These are phyloP conservation scores for Phodopus roborovskii DNA, from an alignment of 2,113 vertebrate genomes.

Conservation along the genomic window DNA sequence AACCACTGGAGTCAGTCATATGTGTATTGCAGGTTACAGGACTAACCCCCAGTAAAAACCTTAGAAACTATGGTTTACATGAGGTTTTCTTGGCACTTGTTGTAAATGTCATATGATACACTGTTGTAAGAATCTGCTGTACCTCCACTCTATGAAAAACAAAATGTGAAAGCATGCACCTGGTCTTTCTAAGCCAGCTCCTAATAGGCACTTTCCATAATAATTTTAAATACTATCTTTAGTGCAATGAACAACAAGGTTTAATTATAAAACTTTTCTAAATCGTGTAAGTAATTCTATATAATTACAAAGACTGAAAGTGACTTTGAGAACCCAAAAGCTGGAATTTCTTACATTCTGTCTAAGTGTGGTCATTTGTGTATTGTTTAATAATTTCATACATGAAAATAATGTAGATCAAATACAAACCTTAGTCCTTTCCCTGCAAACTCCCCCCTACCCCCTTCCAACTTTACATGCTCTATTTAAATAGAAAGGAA, in stretches of 20 bases:
- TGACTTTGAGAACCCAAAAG: not conserved
- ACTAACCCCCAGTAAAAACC: not conserved
- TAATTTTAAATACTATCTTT: not conserved
- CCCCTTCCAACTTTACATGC: not conserved
- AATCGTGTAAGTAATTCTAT: not conserved
- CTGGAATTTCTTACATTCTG: not conserved
- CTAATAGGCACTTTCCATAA: not conserved
- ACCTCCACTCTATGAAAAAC: accelerated
- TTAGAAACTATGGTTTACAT: not conserved
- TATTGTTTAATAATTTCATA: not conserved
- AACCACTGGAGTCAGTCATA: not conserved
- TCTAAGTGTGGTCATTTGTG: not conserved
- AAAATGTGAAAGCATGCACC: not conserved
- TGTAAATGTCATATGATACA: not conserved
- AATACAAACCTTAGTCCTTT: not conserved
- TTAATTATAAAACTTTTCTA: not conserved
- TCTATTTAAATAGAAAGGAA: not conserved
- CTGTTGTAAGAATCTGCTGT: not conserved
- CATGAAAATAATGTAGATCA: not conserved
- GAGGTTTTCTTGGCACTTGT: not conserved
- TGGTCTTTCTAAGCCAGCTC: not conserved
- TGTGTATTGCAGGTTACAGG: not conserved
- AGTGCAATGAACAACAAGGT: not conserved
- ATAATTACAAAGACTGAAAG: not conserved
- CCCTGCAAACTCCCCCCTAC: too few relatives aligned